These are phyloP conservation scores for Aphrocallistes beatrix DNA, from an alignment of 37 sponge, comb jelly and placozoan genomes.

Conservation along the genomic window DNA sequence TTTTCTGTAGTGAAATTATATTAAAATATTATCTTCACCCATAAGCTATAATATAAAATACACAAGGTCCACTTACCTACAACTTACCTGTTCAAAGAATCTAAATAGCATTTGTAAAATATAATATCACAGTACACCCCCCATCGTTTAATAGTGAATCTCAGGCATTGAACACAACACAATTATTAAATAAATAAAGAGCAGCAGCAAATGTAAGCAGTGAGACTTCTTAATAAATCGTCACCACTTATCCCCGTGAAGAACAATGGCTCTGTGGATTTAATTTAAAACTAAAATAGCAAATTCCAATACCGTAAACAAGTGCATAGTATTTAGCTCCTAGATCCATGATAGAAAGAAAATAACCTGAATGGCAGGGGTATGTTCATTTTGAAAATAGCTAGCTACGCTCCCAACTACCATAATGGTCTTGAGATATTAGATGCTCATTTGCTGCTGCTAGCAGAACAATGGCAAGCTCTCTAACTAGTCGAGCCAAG, in stretches of 20 bases:
- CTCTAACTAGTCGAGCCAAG: neutral
- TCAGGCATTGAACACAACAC: neutral
- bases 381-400: no score
- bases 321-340: no score
- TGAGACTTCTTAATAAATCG: slow-evolving; percentile 16
- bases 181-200: neutral
- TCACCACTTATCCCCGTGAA: neutral
- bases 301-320: no score
- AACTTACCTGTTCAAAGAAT: neutral
- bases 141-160: neutral
- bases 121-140: neutral
- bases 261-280: no score
- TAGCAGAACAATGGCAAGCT: neutral
- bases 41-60: no score
- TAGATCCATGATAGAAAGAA: no score
- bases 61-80: slow-evolving; percentile 4
- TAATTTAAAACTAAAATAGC: no score
- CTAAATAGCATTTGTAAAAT: neutral
- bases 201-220: neutral
- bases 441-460: neutral
- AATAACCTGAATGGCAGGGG: no score
- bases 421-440: no score
- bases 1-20: no score
- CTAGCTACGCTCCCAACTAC: no score
- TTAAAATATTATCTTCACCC: no score